Base-by-base conservation (phyloP, 2,888 invertebrate species). In the Sinotaia quadrata region DNA sequence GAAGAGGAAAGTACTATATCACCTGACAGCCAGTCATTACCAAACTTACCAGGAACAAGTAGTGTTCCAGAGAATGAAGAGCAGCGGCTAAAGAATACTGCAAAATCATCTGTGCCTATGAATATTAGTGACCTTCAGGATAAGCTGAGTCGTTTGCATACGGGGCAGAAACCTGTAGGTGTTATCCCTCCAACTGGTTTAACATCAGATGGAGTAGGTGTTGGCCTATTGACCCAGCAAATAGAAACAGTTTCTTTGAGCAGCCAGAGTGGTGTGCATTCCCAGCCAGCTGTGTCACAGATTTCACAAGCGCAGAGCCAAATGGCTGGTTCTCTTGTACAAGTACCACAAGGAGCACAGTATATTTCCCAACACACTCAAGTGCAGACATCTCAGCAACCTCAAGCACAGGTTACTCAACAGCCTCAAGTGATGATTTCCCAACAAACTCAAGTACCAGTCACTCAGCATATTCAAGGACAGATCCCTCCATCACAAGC, bases 111-210 rank as follows among this genome's bases (percentile, higher is more conserved):
- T 51, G 80, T 82, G 21, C 82, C 82, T 21, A 78, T 84, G 27
- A 82, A 84, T 68, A 78, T 84, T 24, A 79, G 76, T 72, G 83
- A 82, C 68, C 69, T 84, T 29, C 77, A 79, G 57, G 81, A 83
- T 56, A 83, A 83, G 61, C 69, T 84, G 29, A 73, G 66, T n/a
- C 68, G 68, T 27, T 65, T 75, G 67, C 52, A 79, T 78, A 63
- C 75, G n/a, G 72, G 72, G 21, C 75, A 75, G 44, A 56, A 51
- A 31, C 65, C 73, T 34, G 57, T 65, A n/a, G 71, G 63, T 5
- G 51, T 54, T 31, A 60, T 51, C 7, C 36, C 65, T 24, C 70
- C 60, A n/a, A 37, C 69, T 33, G 68, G 52, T 12, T 49, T 68
- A 2, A 41, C 69, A 21, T 63, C 61, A 56, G 69, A 67, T 34